Evolutionary conservation across 2,797 vertebrate genomes (phyloP).

Genomic region (Sebastes oblongus): DNA sequence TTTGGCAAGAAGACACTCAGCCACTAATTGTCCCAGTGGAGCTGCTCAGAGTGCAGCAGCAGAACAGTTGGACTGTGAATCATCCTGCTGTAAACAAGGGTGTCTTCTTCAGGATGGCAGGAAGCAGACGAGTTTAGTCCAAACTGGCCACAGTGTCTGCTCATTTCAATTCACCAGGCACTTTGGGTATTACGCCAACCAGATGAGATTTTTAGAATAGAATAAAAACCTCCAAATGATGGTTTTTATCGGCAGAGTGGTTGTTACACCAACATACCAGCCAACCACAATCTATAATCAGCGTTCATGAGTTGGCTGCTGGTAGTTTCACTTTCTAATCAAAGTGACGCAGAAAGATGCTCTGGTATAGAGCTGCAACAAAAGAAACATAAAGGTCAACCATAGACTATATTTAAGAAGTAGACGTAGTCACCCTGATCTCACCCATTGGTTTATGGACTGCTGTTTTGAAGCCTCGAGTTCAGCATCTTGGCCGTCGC

Average conservation of each 20-base stretch:
- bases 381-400: too few species aligned
- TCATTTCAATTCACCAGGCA: background rate
- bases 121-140: background rate
- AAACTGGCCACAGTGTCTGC: background rate
- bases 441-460: too few species aligned
- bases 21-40: constrained; percentile 24
- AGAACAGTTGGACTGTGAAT: constrained; percentile 5
- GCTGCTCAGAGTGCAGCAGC: background rate
- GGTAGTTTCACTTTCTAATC: too few species aligned
- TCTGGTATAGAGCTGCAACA: too few species aligned
- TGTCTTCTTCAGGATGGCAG: constrained; percentile 8
- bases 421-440: too few species aligned
- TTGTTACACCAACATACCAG: background rate
- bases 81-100: constrained; percentile 22
- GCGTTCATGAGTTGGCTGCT: too few species aligned
- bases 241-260: background rate
- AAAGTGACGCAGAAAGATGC: too few species aligned
- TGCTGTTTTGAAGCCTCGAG: too few species aligned
- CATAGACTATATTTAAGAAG: too few species aligned
- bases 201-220: background rate
- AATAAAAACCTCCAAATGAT: background rate
- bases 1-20: background rate
- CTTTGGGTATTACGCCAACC: background rate
- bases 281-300: background rate
- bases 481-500: too few species aligned